Percentiles rank a stretch among this genome's conserved stretches.
Conservation (phyloP, 1,140 invertebrate genomes). For the Pseudomyrmex concolor region DNA sequence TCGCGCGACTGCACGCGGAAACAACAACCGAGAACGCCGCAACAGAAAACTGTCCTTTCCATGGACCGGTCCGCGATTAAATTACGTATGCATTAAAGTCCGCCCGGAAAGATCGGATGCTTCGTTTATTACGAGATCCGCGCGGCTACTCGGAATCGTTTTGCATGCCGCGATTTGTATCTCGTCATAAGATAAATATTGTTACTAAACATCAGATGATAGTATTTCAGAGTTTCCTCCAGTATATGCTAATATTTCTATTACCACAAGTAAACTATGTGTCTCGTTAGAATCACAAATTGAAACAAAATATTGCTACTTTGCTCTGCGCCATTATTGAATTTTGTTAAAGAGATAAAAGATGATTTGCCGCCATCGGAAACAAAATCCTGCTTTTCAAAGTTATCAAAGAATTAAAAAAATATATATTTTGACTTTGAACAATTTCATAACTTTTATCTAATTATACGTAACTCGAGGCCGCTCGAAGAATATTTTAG, state of each 20-base stretch:
- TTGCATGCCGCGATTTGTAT: slow-evolving; percentile 39
- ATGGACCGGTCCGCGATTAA: slow-evolving; percentile 39
- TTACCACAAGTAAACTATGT: too few relatives aligned
- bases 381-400: not conserved
- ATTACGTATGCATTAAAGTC: slow-evolving; percentile 57
- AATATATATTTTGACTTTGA: too few relatives aligned
- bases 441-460: too few relatives aligned
- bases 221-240: not conserved
- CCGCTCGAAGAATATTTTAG: not conserved
- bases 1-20: slow-evolving; percentile 22
- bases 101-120: slow-evolving; percentile 7
- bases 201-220: not conserved
- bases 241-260: too few relatives aligned
- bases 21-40: slow-evolving; percentile 20
- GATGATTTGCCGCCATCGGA: too few relatives aligned
- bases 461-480: not conserved
- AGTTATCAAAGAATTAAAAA: not conserved
- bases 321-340: not conserved
- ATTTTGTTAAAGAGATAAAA: too few relatives aligned
- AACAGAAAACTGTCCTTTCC: slow-evolving; percentile 43
- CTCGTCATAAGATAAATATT: slow-evolving; percentile 18
- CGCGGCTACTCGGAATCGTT: slow-evolving; percentile 8
- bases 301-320: not conserved
- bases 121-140: slow-evolving; percentile 34
- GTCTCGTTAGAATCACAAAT: not conserved